A percentile compares a stretch with the other conserved stretches of the same genome.
Evolutionary conservation across 1,140 invertebrate species (phyloP).

Genomic region (Drosophila eugracilis): DNA sequence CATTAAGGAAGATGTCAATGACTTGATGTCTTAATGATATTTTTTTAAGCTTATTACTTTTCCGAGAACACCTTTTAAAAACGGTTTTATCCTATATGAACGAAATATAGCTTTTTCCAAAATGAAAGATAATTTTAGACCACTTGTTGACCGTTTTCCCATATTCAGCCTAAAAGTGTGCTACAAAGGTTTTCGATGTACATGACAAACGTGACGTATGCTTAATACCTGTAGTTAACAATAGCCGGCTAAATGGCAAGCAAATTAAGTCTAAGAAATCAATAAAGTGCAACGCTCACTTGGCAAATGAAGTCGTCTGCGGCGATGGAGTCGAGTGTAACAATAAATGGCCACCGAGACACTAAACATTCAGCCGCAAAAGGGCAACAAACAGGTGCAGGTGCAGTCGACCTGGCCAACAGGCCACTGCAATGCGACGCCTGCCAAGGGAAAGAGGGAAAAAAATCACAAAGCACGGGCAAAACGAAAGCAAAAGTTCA

Average conservation of each 20-base stretch:
- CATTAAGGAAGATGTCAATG: too few species aligned
- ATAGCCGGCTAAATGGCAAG: conserved; percentile 31
- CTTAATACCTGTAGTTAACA: conserved; percentile 10
- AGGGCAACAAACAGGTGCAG: conserved; percentile 53
- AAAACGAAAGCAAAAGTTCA: conserved; percentile 46
- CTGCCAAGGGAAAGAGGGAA: conserved; percentile 5
- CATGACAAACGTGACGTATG: conserved; percentile 32
- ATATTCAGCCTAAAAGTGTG: conserved; percentile 41
- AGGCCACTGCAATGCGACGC: conserved; percentile 70
- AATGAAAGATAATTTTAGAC: too few species aligned
- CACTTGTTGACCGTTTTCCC: neutral
- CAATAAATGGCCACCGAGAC: conserved; percentile 61
- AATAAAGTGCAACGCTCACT: conserved; percentile 44
- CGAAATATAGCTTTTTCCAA: neutral
- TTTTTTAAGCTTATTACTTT: too few species aligned
- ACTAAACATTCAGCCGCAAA: conserved; percentile 52
- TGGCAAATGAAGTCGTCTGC: conserved; percentile 40
- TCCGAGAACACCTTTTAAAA: too few species aligned
- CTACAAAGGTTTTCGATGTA: neutral
- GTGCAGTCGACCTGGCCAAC: conserved; percentile 51
- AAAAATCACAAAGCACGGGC: neutral
- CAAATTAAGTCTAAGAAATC: conserved; percentile 62
- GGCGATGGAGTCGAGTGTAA: conserved; percentile 27
- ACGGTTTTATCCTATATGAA: too few species aligned
- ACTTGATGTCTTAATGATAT: too few species aligned